These are phyloP conservation scores for Thalassophryne amazonica DNA, from an alignment of 2,797 vertebrate genomes.

Conservation along the genomic window DNA sequence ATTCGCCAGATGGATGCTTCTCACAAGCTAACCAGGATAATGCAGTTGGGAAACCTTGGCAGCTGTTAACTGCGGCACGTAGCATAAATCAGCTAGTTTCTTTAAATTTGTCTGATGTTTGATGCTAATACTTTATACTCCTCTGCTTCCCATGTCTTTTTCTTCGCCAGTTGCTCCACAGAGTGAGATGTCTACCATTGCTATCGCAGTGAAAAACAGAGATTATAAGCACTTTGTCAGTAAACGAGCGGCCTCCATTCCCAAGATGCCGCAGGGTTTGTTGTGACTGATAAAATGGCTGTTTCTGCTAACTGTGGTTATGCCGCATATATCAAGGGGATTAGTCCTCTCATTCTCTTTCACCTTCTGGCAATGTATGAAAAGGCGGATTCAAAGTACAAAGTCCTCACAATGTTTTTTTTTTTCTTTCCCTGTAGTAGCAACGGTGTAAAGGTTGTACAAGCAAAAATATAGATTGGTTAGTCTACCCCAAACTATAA, in stretches of 20 bases:
- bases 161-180: slow-evolving; percentile 17
- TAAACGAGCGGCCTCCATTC: slow-evolving; percentile 27
- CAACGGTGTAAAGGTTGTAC: too few relatives aligned
- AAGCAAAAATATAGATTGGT: too few relatives aligned
- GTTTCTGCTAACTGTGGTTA: slow-evolving; percentile 39
- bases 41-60: slow-evolving; percentile 29
- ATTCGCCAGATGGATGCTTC: slow-evolving; percentile 22
- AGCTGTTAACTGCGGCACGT: slow-evolving; percentile 33
- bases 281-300: slow-evolving; percentile 52
- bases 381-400: not conserved
- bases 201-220: slow-evolving; percentile 55
- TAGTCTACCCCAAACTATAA: too few relatives aligned
- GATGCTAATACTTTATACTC: not conserved
- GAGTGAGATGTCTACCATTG: slow-evolving; percentile 17
- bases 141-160: not conserved
- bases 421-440: not conserved
- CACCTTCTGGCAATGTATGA: slow-evolving; percentile 6
- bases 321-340: slow-evolving; percentile 18
- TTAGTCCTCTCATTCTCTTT: slow-evolving; percentile 10
- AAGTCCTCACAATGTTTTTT: slow-evolving; percentile 15
- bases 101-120: slow-evolving; percentile 19
- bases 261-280: slow-evolving; percentile 31
- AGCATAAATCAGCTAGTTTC: slow-evolving; percentile 41
- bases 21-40: slow-evolving; percentile 40
- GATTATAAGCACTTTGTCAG: slow-evolving; percentile 58